Conservation (phyloP, 2,113 vertebrate species). For the Peromyscus californicus region DNA sequence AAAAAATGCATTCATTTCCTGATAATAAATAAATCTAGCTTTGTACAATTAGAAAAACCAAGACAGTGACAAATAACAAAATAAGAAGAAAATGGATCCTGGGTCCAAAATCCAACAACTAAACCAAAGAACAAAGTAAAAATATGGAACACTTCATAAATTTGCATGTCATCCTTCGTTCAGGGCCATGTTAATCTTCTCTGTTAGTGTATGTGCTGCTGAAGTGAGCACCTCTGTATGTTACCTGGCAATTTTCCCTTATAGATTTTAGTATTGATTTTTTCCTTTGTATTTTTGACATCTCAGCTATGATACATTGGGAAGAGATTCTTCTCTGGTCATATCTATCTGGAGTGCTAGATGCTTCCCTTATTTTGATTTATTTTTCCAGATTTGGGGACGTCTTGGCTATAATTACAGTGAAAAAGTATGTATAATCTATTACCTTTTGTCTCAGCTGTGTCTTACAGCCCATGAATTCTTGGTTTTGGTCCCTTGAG, state of each 20-base stretch:
- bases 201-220: too few species aligned
- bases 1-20: conserved; percentile 58
- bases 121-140: neutral
- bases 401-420: neutral
- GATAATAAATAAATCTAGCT: conserved; percentile 67
- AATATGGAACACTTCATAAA: too few species aligned
- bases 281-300: neutral
- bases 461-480: neutral
- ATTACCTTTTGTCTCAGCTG: neutral
- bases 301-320: neutral
- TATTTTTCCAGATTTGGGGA: neutral
- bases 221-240: too few species aligned
- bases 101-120: conserved; percentile 49
- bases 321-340: neutral
- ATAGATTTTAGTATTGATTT: neutral
- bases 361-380: neutral
- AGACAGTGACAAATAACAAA: conserved; percentile 37
- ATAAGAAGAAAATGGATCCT: neutral
- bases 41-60: conserved; percentile 49
- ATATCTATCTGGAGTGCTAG: neutral
- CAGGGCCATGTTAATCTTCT: too few species aligned
- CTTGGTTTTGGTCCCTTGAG: neutral
- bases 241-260: neutral
- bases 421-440: too few species aligned
- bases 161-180: too few species aligned